Evolutionary conservation across 1,140 invertebrate species (phyloP).

Genomic region (Cotesia typhae): DNA sequence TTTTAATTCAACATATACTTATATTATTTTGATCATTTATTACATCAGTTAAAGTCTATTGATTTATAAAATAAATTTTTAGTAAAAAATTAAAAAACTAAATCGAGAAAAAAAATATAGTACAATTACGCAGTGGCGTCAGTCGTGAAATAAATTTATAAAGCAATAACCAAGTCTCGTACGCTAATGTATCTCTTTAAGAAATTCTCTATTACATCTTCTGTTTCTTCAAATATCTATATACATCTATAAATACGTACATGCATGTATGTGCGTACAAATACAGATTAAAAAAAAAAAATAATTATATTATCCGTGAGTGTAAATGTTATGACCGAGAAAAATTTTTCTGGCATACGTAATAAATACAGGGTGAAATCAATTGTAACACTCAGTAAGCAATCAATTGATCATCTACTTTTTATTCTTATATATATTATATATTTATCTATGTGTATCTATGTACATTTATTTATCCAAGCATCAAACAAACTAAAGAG

Average conservation of each 20-base stretch:
- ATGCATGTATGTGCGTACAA: no score
- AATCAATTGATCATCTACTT: slow-evolving; percentile 23
- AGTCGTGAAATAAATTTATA: slow-evolving; percentile 30
- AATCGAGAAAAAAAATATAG: not conserved
- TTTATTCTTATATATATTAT: not conserved
- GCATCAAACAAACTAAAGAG: not conserved
- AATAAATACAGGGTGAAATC: slow-evolving; percentile 31
- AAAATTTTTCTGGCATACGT: not conserved
- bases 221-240: not conserved
- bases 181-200: not conserved
- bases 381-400: slow-evolving; percentile 22
- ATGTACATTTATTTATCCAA: no score
- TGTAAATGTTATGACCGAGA: slow-evolving; percentile 3
- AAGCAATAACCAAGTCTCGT: not conserved
- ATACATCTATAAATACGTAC: not conserved
- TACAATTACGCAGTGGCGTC: slow-evolving; percentile 20
- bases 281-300: no score
- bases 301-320: not conserved
- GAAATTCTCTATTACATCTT: not conserved
- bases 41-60: no score
- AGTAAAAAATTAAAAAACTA: not conserved
- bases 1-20: no score
- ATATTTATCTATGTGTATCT: no score
- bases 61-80: no score
- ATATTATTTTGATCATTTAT: no score